Evolutionary conservation across 2,797 vertebrate genomes (phyloP), one percentile per base, ranked within the genome.

Genomic region (Monodelphis domestica): DNA sequence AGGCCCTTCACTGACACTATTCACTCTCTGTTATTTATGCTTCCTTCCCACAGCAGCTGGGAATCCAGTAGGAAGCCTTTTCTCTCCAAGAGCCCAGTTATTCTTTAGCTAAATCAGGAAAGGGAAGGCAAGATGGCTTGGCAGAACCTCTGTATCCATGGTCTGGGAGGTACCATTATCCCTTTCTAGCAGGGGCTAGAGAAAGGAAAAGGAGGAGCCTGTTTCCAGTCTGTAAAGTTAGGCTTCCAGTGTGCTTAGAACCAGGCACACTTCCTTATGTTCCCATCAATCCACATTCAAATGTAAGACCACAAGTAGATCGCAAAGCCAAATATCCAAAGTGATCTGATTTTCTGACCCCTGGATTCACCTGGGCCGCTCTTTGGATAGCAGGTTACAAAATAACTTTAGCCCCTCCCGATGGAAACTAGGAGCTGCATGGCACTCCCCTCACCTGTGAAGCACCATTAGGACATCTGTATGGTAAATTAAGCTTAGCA

Each of bases 41-140:
- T 94, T 93, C 95, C 45, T 93, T 92, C 3, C 95, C 59, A n/a
- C 70, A 57, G 53, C 56, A 90, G 54, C n/a, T 56, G 95, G 89
- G 0, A 90, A 51, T 0, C 17, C 53, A 96, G 28, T 51, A 95
- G 94, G 52, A 88, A 1, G 38, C 89, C 30, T 93, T 50, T 54
- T 89, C 63, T 70, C 59, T 89, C 59, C 52, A 57, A 12, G 84
- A 1, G 51, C 10, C 12, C 92, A 78, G 55, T 78, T 78, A 78
- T 91, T 95, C 4, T 92, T 91, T 33, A 30, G 93, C 29, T 78
- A 94, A 30, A 89, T 94, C 30, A 70, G 92, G 63, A 91, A 94
- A 94, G 14, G 94, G 12, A 24, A 87, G 54, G 6, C 51, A 12
- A 78, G 33, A 90, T 5, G 95, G 88, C 63, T 93, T 56, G 91